Evolutionary conservation across 2,888 invertebrate genomes (phyloP).

Genomic region (Cheilosia variabilis): DNA sequence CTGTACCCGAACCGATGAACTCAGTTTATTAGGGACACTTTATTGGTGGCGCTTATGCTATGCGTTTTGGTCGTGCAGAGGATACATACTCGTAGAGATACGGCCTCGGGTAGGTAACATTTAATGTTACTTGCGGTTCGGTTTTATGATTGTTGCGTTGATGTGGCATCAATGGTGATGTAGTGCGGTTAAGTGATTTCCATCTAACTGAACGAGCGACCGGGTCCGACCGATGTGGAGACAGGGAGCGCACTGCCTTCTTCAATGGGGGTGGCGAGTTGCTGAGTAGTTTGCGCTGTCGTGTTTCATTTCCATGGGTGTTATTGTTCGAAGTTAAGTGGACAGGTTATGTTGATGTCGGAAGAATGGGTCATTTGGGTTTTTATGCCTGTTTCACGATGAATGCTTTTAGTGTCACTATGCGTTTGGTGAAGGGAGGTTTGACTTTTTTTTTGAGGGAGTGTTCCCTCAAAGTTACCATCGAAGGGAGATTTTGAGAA

Average conservation of each 20-base stretch:
- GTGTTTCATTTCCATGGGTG: conserved; percentile 71
- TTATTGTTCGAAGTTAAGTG: conserved; percentile 71
- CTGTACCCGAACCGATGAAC: conserved; percentile 44
- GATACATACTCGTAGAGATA: background rate
- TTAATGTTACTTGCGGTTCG: conserved; percentile 71
- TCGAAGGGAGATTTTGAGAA: background rate
- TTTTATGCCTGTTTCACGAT: conserved; percentile 65
- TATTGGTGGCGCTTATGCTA: conserved; percentile 62
- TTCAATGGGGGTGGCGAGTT: conserved; percentile 19
- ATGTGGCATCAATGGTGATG: conserved; percentile 73
- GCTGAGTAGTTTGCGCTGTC: conserved; percentile 72
- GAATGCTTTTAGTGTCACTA: conserved; percentile 57
- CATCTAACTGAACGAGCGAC: conserved; percentile 17
- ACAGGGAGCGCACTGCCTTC: conserved; percentile 6
- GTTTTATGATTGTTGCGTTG: conserved; percentile 75
- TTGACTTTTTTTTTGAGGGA: conserved; percentile 3
- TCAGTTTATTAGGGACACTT: conserved; percentile 69
- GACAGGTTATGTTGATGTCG: conserved; percentile 71
- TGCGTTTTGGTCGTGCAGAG: conserved; percentile 27
- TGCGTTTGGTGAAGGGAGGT: background rate
- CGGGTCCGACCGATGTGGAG: background rate
- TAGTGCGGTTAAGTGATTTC: conserved; percentile 74
- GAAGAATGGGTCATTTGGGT: conserved; percentile 58
- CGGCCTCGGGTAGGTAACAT: conserved; percentile 15
- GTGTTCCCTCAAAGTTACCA: too few species aligned